Percentiles rank a stretch among this genome's conserved stretches.
Evolutionary conservation across 2,888 invertebrate genomes (phyloP).

Genomic region (Frankliniella intonsa): DNA sequence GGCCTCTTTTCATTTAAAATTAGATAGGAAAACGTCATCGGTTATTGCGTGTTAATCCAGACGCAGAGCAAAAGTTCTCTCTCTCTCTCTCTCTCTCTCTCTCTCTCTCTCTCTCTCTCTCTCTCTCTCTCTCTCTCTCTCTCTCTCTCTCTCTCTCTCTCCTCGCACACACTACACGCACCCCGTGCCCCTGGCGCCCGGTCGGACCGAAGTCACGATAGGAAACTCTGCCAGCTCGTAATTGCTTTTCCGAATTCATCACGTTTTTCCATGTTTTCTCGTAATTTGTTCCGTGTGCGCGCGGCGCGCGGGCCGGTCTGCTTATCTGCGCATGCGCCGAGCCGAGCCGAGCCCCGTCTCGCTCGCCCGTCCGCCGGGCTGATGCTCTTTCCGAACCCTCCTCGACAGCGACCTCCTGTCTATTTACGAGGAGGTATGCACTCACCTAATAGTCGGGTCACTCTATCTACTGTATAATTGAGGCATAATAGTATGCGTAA

Average conservation of each 20-base stretch:
- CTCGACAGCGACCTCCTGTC: too few relatives aligned
- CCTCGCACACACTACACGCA: neutral
- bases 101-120: neutral
- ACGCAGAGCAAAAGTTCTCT: neutral
- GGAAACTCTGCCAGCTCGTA: conserved; percentile 1
- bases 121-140: neutral
- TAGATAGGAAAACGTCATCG: neutral
- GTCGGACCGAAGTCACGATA: neutral
- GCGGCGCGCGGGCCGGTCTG: neutral
- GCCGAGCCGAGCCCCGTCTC: too few relatives aligned
- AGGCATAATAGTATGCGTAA: too few relatives aligned
- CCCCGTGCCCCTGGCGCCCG: neutral
- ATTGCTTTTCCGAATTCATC: conserved; percentile 26
- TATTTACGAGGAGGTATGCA: too few relatives aligned
- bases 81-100: neutral
- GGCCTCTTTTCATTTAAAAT: neutral
- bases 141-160: neutral
- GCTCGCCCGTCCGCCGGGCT: too few relatives aligned
- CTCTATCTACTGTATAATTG: too few relatives aligned
- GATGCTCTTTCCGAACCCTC: too few relatives aligned
- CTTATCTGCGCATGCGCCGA: too few relatives aligned
- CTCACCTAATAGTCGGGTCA: too few relatives aligned
- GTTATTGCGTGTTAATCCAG: too few relatives aligned
- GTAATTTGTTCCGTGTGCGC: conserved; percentile 22
- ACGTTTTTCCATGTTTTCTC: conserved; percentile 8